phyloP scores from a whole-genome alignment of 2,113 vertebrate species.

The Halichoerus grypus region DNA sequence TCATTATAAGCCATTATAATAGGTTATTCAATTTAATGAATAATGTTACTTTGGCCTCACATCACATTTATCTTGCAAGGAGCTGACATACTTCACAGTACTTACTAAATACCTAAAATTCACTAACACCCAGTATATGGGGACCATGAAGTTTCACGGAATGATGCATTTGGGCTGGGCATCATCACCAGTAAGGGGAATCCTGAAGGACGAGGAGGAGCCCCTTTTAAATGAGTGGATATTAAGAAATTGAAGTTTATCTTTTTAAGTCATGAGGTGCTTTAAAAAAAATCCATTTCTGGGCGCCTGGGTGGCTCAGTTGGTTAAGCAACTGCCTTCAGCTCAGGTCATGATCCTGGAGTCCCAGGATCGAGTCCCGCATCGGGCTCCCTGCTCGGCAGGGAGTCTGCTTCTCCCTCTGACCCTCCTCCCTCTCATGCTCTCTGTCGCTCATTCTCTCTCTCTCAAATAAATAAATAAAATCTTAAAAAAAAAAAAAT shows the following conservation, averaged over 20 bases:
- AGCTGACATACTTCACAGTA: not conserved
- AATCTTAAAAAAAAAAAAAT: not conserved
- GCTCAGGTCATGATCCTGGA: no score
- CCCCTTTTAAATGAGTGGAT: not conserved
- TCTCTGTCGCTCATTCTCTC: no score
- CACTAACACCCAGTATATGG: not conserved
- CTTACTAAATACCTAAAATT: not conserved
- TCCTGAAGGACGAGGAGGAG: not conserved
- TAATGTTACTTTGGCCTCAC: not conserved
- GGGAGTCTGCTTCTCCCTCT: no score
- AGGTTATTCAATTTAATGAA: slow-evolving; percentile 11
- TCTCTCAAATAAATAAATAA: no score
- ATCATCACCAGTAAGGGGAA: not conserved
- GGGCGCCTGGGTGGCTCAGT: no score
- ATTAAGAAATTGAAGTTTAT: not conserved
- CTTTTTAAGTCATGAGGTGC: not conserved
- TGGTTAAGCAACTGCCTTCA: no score
- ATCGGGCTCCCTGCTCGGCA: no score
- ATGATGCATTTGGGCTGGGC: not conserved
- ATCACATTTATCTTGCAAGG: slow-evolving; percentile 28
- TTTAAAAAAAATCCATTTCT: not conserved
- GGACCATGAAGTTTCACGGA: not conserved
- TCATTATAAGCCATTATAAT: slow-evolving; percentile 10
- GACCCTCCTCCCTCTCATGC: no score
- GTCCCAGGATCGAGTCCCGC: no score